These are phyloP conservation scores for Philereme transversata DNA, from an alignment of 2,888 invertebrate genomes.

Conservation along the genomic window DNA sequence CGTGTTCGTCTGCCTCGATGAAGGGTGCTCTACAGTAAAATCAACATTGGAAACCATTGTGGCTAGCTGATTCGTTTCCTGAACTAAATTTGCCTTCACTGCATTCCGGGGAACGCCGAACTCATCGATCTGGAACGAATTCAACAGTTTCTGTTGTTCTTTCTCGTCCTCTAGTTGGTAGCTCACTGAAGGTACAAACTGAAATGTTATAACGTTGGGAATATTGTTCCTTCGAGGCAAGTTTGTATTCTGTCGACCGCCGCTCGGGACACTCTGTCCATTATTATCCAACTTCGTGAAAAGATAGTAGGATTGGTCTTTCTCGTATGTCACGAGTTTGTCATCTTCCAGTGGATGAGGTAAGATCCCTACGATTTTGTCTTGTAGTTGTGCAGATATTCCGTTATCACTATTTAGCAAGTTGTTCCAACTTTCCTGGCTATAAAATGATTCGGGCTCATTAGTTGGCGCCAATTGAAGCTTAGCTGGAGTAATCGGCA, in stretches of 20 bases:
- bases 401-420: constrained; percentile 60
- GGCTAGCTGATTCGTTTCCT: constrained; percentile 45
- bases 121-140: constrained; percentile 63
- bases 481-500: constrained; percentile 53
- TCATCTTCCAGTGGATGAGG: constrained; percentile 68
- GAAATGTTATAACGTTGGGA: constrained; percentile 55
- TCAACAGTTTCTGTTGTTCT: constrained; percentile 65
- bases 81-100: constrained; percentile 38
- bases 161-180: constrained; percentile 67
- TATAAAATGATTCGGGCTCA: constrained; percentile 50
- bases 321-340: constrained; percentile 70
- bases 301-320: constrained; percentile 72
- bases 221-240: constrained; percentile 37
- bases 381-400: constrained; percentile 71
- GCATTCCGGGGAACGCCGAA: constrained; percentile 59
- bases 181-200: constrained; percentile 69
- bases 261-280: constrained; percentile 41
- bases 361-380: constrained; percentile 72
- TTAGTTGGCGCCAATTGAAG: constrained; percentile 53
- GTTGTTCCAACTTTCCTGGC: constrained; percentile 56
- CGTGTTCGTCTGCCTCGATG: constrained; percentile 46
- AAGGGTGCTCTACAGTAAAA: constrained; percentile 58
- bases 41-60: constrained; percentile 57
- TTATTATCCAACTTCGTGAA: constrained; percentile 63
- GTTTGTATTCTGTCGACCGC: constrained; percentile 26